These are phyloP conservation scores for Sardina pilchardus DNA, from an alignment of 2,113 vertebrate species.

Conservation along the genomic window DNA sequence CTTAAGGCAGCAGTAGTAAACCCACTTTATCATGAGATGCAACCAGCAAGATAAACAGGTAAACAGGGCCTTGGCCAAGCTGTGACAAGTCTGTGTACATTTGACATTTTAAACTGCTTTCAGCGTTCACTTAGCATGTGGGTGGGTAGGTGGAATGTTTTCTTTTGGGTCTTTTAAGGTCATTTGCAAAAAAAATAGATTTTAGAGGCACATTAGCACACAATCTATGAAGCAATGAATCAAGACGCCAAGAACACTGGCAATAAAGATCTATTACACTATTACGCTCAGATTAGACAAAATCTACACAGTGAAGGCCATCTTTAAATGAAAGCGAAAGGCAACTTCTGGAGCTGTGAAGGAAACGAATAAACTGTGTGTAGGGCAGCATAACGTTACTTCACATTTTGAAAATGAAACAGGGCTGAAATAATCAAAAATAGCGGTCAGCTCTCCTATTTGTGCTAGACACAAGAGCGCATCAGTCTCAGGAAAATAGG, in stretches of 20 bases:
- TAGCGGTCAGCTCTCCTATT: neutral
- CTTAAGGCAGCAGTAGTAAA: no score
- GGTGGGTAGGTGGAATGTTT: no score
- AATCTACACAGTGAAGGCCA: no score
- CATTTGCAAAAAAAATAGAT: no score
- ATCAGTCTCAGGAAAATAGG: slow-evolving; percentile 7
- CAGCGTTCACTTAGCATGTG: no score
- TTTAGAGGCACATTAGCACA: neutral
- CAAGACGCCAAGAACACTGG: neutral
- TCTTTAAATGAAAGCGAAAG: neutral
- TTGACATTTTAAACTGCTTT: no score
- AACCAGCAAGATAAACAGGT: no score
- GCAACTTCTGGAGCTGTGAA: neutral
- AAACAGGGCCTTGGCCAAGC: no score
- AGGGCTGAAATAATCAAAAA: neutral
- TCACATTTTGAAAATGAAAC: neutral
- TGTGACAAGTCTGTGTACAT: no score
- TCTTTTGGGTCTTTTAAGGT: neutral
- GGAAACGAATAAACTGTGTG: neutral
- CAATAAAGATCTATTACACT: neutral
- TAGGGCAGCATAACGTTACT: neutral
- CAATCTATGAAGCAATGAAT: neutral
- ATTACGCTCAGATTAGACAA: neutral
- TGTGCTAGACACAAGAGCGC: neutral
- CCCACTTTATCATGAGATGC: no score